Evolutionary conservation across 2,113 vertebrate genomes (phyloP).

Genomic region (Tychaedon coryphoeus): DNA sequence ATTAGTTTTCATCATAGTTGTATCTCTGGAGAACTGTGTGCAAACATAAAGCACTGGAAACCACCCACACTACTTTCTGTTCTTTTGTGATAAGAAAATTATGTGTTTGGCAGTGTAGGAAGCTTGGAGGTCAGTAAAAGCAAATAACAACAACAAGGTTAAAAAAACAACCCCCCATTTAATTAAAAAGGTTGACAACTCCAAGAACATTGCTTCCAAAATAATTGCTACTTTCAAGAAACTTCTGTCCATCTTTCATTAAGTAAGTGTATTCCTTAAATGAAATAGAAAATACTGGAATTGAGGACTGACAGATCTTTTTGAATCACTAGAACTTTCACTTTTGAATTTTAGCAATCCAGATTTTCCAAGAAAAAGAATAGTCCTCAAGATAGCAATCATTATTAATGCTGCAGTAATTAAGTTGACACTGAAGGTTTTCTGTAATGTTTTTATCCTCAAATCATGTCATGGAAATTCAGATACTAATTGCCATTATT

Average conservation of each 20-base stretch:
- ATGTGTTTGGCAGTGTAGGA: neutral
- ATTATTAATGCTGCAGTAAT: neutral
- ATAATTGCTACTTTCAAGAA: neutral
- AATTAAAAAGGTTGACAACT: neutral
- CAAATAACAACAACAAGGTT: neutral
- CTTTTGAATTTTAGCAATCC: neutral
- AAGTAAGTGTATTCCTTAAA: neutral
- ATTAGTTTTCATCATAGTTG: neutral
- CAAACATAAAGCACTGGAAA: neutral
- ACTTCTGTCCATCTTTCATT: neutral
- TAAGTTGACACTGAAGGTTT: neutral
- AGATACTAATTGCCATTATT: neutral
- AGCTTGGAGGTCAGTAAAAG: neutral
- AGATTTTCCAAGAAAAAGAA: neutral
- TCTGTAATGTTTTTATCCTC: neutral
- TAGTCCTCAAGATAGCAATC: neutral
- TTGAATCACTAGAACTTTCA: neutral
- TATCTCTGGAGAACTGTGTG: neutral
- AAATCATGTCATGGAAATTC: neutral
- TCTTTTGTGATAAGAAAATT: neutral
- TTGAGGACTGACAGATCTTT: neutral
- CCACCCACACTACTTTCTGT: neutral
- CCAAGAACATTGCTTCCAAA: neutral
- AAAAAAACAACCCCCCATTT: rapidly evolving
- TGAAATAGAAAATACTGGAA: neutral